These are phyloP conservation scores for Pseudomyrmex gracilis DNA, from an alignment of 1,140 invertebrate genomes.

Conservation along the genomic window DNA sequence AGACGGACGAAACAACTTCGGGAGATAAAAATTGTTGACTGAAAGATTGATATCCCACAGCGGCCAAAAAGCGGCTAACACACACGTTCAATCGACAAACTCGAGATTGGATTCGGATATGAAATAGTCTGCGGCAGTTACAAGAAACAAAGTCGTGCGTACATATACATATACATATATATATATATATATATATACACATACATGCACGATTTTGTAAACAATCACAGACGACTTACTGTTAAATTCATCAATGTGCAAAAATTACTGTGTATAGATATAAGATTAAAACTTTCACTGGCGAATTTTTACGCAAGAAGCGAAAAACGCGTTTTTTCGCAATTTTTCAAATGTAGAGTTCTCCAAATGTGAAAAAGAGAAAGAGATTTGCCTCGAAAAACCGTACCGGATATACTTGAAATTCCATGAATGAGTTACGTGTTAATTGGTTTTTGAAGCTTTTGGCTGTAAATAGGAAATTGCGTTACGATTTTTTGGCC, in stretches of 20 bases:
- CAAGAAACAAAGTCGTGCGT: slow-evolving; percentile 18
- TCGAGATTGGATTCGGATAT: slow-evolving; percentile 46
- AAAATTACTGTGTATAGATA: background rate
- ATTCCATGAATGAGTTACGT: no score
- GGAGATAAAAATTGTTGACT: slow-evolving; percentile 42
- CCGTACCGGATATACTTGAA: no score
- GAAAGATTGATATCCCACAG: slow-evolving; percentile 42
- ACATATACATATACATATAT: slow-evolving; percentile 22
- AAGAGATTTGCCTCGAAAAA: no score
- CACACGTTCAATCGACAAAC: slow-evolving; percentile 44
- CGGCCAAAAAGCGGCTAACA: slow-evolving; percentile 23
- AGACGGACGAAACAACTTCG: slow-evolving; percentile 18
- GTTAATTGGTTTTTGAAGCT: no score
- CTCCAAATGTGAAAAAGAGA: no score
- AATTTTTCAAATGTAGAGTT: no score
- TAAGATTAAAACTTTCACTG: slow-evolving; percentile 23
- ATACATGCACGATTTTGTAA: slow-evolving; percentile 28
- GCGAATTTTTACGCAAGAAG: background rate
- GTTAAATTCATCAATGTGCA: background rate
- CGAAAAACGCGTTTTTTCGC: no score
- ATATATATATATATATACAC: background rate
- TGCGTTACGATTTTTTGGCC: background rate
- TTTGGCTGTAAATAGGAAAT: no score
- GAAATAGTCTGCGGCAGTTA: slow-evolving; percentile 30
- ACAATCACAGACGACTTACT: slow-evolving; percentile 23